Conservation (phyloP, 2,113 vertebrate species). For the Terrapene triunguis region DNA sequence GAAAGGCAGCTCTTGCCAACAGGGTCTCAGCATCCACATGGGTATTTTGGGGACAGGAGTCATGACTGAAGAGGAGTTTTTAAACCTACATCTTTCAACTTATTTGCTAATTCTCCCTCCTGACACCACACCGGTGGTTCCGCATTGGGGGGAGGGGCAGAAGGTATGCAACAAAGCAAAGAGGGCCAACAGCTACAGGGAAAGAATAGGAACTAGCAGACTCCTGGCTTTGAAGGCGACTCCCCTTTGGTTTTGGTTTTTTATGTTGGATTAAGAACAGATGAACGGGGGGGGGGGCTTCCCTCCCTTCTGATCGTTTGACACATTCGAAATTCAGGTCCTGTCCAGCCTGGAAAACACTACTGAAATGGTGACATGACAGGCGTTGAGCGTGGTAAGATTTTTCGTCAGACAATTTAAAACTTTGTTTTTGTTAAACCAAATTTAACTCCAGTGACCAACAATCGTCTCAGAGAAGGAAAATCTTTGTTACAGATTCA, state of each 20-base stretch:
- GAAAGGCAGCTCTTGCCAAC: not conserved
- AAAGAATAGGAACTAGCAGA: not conserved
- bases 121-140: rapidly evolving
- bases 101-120: rapidly evolving
- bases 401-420: not conserved
- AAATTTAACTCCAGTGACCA: not conserved
- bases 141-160: rapidly evolving
- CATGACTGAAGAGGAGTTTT: not conserved
- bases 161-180: not conserved
- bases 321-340: slow-evolving; percentile 1
- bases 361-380: not conserved
- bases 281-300: not conserved
- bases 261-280: rapidly evolving
- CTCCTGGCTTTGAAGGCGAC: not conserved
- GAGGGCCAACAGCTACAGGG: not conserved
- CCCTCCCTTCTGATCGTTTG: rapidly evolving
- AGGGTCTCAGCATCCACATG: rapidly evolving
- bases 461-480: not conserved
- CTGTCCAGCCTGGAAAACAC: not conserved
- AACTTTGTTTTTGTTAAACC: not conserved
- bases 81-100: not conserved
- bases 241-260: not conserved
- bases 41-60: not conserved
- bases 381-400: not conserved
- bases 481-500: not conserved